Conservation (phyloP, 2,888 invertebrate species). For the Galeopsomyia nigrocyanea region DNA sequence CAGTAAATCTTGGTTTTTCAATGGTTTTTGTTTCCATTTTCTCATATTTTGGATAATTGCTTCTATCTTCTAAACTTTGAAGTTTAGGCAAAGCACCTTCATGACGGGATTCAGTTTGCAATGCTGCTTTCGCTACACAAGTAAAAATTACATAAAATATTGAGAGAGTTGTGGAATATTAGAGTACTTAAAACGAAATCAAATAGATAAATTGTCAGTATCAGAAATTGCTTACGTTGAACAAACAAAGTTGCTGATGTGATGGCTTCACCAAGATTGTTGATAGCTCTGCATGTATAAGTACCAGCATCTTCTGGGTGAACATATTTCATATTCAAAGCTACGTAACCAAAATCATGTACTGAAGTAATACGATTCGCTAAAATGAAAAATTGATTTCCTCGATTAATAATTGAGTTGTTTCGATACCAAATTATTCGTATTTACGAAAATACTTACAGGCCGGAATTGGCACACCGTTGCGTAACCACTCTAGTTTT, state of each 20-base stretch:
- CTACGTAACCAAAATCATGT: conserved; percentile 98
- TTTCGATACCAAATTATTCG: neutral
- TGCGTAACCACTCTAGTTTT: conserved; percentile 93
- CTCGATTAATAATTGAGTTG: no score
- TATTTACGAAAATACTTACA: conserved; percentile 72
- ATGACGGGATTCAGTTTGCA: conserved; percentile 90
- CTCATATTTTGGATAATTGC: conserved; percentile 73
- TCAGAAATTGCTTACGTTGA: conserved; percentile 76
- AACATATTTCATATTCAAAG: conserved; percentile 93
- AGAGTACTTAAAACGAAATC: neutral
- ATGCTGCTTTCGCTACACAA: conserved; percentile 82
- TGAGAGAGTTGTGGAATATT: neutral
- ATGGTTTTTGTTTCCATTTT: conserved; percentile 78
- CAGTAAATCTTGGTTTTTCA: conserved; percentile 87
- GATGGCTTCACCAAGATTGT: conserved; percentile 94
- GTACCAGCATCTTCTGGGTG: conserved; percentile 97
- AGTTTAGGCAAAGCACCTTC: conserved; percentile 90
- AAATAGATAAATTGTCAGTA: neutral
- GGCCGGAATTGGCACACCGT: conserved; percentile 91
- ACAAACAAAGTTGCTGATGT: conserved; percentile 93
- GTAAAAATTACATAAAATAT: conserved; percentile 4
- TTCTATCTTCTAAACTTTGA: conserved; percentile 86
- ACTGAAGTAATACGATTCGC: conserved; percentile 92
- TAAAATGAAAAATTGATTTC: conserved; percentile 56
- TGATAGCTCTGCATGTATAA: conserved; percentile 93